Evolutionary conservation across 1,140 invertebrate genomes (phyloP), one percentile per base, ranked within the genome.

Genomic region (Zophobas atratus): DNA sequence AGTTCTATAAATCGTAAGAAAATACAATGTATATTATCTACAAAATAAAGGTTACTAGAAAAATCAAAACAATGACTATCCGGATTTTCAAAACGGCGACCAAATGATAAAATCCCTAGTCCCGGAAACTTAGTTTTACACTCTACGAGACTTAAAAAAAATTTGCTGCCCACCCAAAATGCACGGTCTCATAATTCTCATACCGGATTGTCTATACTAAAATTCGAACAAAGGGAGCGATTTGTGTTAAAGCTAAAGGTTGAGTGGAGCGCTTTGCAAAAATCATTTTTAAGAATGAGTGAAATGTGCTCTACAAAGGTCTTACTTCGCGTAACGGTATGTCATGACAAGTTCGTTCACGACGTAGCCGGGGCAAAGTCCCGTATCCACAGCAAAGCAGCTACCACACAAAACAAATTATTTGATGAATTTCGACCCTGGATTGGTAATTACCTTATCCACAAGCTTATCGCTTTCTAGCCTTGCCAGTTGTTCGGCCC

Each of bases 381-480:
- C 90, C 91, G 87, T 91, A 91, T 88, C 89, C 89, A 85, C 89
- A 90, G 88, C 90, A 91, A 86, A 91, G 89, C 89, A 92, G 88
- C 90, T 90, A 87, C 84, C 85, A 84, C 87, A 84, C 87, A 76
- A 81, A 75, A 79, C 78, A 6, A 55, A 55, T 73, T 72, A 53
- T 73, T 56, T 73, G 2, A 60, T 75, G 49, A 51, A 72, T 46
- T 70, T 57, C 8, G 33, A 35, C 35, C 6, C 72, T 49, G 32
- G 2, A 77, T 4, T 73, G 75, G 8, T 79, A n/a, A 57, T 89
- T 87, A 94, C 93, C 90, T 94, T 94, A 85, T 94, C 93, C 32
- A 93, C 92, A 56, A 94, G 88, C 85, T 94, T 93, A 85, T 94
- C 93, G 82, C 92, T 93, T 85, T 96, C 94, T 20, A 94, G 88